phyloP scores from a whole-genome alignment of 1,140 invertebrate species.

The Camponotus floridanus region DNA sequence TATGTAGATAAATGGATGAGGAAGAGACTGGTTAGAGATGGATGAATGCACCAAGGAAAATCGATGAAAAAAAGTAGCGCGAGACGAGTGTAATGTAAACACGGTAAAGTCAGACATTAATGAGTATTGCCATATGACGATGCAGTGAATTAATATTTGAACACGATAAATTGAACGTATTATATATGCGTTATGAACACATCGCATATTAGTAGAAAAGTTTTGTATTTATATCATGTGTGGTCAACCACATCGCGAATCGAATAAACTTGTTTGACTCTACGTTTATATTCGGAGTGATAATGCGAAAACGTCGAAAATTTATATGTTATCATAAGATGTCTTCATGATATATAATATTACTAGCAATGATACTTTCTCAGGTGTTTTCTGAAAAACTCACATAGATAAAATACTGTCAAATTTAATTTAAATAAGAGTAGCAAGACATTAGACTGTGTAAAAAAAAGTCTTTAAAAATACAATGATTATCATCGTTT shows the following conservation, averaged over 20 bases:
- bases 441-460: background rate
- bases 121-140: constrained; percentile 37
- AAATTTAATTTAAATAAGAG: background rate
- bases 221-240: constrained; percentile 7
- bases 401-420: background rate
- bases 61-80: constrained; percentile 9
- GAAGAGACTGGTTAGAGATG: constrained; percentile 46
- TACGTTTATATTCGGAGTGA: background rate
- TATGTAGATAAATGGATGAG: constrained; percentile 55
- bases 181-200: background rate
- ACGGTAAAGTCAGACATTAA: constrained; percentile 13
- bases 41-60: constrained; percentile 41
- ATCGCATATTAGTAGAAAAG: background rate
- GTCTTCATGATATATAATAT: background rate
- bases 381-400: background rate
- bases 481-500: background rate
- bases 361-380: background rate
- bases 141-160: constrained; percentile 45
- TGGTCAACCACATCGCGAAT: background rate
- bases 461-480: background rate
- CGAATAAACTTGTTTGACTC: constrained; percentile 37
- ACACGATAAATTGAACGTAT: constrained; percentile 36
- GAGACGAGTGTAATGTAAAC: constrained; percentile 30
- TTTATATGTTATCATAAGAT: constrained; percentile 3
- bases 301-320: background rate